Percentiles rank a stretch among this genome's conserved stretches.
These are phyloP conservation scores for Gymnodraco acuticeps DNA, from an alignment of 2,797 vertebrate genomes.

Conservation along the genomic window DNA sequence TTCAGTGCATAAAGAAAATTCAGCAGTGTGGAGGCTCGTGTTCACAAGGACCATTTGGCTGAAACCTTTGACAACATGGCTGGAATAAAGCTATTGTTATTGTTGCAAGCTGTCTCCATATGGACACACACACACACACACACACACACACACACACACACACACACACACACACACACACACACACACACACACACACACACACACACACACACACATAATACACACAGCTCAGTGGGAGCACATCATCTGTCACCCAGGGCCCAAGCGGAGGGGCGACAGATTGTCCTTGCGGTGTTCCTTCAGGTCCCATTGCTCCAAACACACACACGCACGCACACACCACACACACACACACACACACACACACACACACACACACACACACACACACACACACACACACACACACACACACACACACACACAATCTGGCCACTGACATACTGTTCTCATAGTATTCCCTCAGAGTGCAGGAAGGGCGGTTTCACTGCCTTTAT, in stretches of 20 bases:
- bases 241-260: constrained; percentile 86
- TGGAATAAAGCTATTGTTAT: constrained; percentile 66
- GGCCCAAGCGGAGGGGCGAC: constrained; percentile 76
- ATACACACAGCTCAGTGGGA: constrained; percentile 65
- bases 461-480: constrained; percentile 53
- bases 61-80: constrained; percentile 36
- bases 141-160: constrained; percentile 20
- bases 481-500: constrained; percentile 46
- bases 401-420: constrained; percentile 19
- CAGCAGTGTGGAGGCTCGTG: neutral
- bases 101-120: constrained; percentile 54
- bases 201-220: constrained; percentile 21
- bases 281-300: constrained; percentile 81
- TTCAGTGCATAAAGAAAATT: constrained; percentile 2
- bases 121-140: constrained; percentile 17
- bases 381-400: constrained; percentile 35
- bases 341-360: constrained; percentile 26
- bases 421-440: constrained; percentile 64
- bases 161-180: constrained; percentile 24
- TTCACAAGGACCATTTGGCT: constrained; percentile 11
- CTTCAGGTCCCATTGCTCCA: constrained; percentile 79
- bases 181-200: constrained; percentile 35
- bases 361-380: constrained; percentile 37
- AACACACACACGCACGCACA: constrained; percentile 44
- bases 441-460: constrained; percentile 65